Percentiles rank a stretch among this genome's conserved stretches.
Evolutionary conservation across 2,113 vertebrate species (phyloP).

Genomic region (Columba livia): DNA sequence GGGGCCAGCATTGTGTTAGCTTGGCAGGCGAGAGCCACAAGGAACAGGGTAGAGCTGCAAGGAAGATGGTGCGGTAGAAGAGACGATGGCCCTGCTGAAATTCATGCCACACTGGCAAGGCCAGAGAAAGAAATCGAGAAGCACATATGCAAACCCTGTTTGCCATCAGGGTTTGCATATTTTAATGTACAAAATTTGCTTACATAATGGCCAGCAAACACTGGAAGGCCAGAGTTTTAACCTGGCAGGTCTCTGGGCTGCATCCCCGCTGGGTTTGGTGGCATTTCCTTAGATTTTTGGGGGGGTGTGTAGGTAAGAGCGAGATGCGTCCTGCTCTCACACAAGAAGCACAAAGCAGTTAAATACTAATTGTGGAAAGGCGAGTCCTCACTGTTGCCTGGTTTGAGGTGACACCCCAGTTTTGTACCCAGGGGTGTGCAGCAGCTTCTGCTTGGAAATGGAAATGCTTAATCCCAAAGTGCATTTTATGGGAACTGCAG

Average conservation of each 20-base stretch:
- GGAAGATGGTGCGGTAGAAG: neutral
- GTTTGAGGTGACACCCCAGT: neutral
- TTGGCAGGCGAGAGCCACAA: fast-evolving
- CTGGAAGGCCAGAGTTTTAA: neutral
- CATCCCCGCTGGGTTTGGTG: neutral
- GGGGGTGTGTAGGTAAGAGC: neutral
- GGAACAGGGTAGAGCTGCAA: fast-evolving
- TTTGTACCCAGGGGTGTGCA: neutral
- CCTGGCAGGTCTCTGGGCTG: neutral
- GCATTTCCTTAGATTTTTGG: neutral
- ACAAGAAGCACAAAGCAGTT: neutral
- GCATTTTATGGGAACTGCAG: slow-evolving; percentile 24
- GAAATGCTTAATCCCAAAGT: neutral
- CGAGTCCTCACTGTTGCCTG: neutral
- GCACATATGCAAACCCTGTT: neutral
- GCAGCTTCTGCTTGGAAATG: neutral
- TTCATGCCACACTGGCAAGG: neutral
- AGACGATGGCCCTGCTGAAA: neutral
- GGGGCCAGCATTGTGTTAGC: fast-evolving
- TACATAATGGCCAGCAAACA: neutral
- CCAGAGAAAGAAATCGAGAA: neutral
- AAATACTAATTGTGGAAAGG: neutral
- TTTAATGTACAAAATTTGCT: neutral
- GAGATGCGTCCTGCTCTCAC: neutral
- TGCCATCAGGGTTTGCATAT: neutral